Conservation (phyloP, 2,113 vertebrate species). For the Zeus faber region DNA sequence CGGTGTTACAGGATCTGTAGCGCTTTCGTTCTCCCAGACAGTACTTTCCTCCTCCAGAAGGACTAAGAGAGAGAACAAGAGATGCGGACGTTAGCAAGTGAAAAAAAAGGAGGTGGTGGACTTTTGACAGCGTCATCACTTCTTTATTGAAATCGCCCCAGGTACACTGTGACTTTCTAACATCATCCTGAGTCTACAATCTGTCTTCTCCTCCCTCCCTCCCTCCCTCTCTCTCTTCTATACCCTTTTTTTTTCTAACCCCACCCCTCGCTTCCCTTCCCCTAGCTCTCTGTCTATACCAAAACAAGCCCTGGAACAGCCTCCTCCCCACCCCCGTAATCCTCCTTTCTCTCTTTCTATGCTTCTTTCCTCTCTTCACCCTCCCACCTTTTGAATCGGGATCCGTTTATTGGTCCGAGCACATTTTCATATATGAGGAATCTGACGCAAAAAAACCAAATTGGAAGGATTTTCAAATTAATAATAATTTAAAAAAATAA, state of each 20-base stretch:
- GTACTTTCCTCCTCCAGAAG: constrained; percentile 95
- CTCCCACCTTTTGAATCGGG: too few relatives aligned
- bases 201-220: constrained; percentile 32
- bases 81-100: constrained; percentile 5
- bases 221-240: constrained; percentile 33
- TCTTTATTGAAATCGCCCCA: too few relatives aligned
- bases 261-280: constrained; percentile 36
- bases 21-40: constrained; percentile 96
- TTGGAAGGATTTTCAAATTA: too few relatives aligned
- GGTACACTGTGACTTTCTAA: neutral
- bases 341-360: too few relatives aligned
- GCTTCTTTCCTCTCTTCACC: too few relatives aligned
- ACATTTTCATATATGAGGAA: too few relatives aligned
- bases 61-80: constrained; percentile 78
- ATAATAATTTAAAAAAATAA: too few relatives aligned
- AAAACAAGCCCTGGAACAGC: too few relatives aligned
- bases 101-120: constrained; percentile 22
- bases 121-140: too few relatives aligned
- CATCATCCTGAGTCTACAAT: neutral
- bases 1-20: constrained; percentile 95
- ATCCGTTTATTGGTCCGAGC: too few relatives aligned
- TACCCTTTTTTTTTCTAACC: constrained; percentile 37
- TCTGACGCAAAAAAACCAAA: too few relatives aligned
- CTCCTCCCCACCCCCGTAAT: too few relatives aligned
- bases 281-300: constrained; percentile 34